phyloP scores from a whole-genome alignment of 2,113 vertebrate species.

The Melanostigma gelatinosum region DNA sequence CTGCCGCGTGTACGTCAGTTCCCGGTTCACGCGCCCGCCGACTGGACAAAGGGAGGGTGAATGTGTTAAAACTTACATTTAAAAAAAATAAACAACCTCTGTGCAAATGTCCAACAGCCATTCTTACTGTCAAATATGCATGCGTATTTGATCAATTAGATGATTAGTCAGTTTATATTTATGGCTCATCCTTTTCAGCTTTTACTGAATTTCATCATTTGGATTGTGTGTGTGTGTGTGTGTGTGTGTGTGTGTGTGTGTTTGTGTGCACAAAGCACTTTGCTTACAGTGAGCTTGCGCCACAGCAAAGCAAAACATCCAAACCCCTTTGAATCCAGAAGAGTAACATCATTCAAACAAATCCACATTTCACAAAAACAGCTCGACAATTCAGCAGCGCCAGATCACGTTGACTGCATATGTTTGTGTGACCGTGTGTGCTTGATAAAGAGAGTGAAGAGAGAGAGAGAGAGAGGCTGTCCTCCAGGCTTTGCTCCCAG shows the following conservation, averaged over 20 bases:
- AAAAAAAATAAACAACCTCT: not conserved
- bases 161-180: not conserved
- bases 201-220: not conserved
- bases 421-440: constrained; percentile 23
- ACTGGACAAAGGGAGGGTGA: constrained; percentile 81
- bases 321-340: constrained; percentile 27
- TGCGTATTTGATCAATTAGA: not conserved
- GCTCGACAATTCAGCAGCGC: constrained; percentile 34
- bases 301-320: constrained; percentile 39
- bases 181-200: not conserved
- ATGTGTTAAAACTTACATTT: not conserved
- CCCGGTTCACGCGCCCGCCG: constrained; percentile 96
- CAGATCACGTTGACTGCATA: constrained; percentile 49
- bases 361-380: constrained; percentile 53
- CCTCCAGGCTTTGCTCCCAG: constrained; percentile 60
- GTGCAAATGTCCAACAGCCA: constrained; percentile 11
- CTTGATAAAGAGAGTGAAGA: constrained; percentile 50
- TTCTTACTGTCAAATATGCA: not conserved
- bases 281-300: constrained; percentile 36
- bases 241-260: not conserved
- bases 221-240: not conserved
- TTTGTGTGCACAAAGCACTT: constrained; percentile 13
- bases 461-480: constrained; percentile 44
- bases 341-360: constrained; percentile 41
- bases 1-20: constrained; percentile 97